Evolutionary conservation across 2,113 vertebrate species (phyloP).

Genomic region (Podarcis muralis): DNA sequence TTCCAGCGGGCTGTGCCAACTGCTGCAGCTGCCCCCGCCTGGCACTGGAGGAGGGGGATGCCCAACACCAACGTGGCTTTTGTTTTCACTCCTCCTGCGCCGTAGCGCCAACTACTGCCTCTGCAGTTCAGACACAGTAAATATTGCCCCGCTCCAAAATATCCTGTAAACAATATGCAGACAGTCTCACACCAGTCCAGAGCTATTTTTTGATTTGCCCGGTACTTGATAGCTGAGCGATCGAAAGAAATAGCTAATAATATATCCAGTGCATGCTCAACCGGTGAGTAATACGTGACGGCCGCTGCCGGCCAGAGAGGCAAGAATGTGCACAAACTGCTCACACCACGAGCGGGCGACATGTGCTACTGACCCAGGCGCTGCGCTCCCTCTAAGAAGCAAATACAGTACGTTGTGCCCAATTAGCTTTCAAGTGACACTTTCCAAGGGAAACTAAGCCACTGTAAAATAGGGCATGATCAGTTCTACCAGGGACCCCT

Average conservation of each 20-base stretch:
- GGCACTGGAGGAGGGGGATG: background rate
- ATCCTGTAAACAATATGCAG: constrained; percentile 78
- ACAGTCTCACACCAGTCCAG: constrained; percentile 76
- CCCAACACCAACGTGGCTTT: constrained; percentile 56
- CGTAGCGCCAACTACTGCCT: background rate
- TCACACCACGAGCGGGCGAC: constrained; percentile 26
- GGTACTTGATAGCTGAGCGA: constrained; percentile 81
- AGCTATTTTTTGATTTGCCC: constrained; percentile 86
- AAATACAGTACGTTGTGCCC: background rate
- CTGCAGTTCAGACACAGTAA: constrained; percentile 51
- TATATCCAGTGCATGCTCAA: constrained; percentile 82
- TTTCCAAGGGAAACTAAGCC: background rate
- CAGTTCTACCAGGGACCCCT: constrained; percentile 61
- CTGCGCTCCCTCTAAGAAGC: constrained; percentile 15
- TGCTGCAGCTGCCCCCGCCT: constrained; percentile 9
- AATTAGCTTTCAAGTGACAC: background rate
- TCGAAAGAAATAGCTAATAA: constrained; percentile 80
- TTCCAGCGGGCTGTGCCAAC: rapidly evolving
- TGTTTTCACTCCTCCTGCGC: constrained; percentile 14
- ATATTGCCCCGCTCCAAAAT: constrained; percentile 71
- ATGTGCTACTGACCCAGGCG: background rate
- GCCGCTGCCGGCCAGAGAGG: constrained; percentile 70
- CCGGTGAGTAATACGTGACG: constrained; percentile 81
- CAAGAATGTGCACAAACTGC: constrained; percentile 70
- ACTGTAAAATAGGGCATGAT: background rate